phyloP scores from a whole-genome alignment of 64 coral and sea anemone species.

The Stichodactyla mertensii region DNA sequence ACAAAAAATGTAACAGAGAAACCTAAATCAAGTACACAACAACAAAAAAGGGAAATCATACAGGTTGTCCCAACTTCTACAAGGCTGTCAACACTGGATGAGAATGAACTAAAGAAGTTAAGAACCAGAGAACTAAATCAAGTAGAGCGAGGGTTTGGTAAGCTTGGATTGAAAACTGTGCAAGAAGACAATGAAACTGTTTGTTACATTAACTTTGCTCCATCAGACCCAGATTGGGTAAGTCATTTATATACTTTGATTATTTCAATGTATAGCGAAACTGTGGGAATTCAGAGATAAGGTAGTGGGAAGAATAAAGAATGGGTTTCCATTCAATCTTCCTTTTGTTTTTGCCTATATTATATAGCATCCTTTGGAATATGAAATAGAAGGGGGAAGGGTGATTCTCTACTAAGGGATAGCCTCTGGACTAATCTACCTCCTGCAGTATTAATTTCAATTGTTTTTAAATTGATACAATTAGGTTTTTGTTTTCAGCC shows the following conservation, averaged over 20 bases:
- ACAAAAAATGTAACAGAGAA: not conserved
- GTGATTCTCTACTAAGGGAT: too few relatives aligned
- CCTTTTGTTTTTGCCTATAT: too few relatives aligned
- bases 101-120: conserved; percentile 36
- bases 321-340: too few relatives aligned
- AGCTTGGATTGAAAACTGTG: conserved; percentile 35
- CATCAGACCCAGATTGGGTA: conserved; percentile 91
- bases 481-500: conserved; percentile 48
- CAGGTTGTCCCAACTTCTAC: conserved; percentile 14
- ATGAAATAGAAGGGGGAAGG: too few relatives aligned
- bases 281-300: not conserved
- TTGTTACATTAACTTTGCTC: conserved; percentile 52
- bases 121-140: conserved; percentile 64
- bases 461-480: not conserved
- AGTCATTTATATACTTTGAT: not conserved
- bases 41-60: not conserved
- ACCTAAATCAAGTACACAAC: not conserved
- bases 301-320: too few relatives aligned
- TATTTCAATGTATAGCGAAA: not conserved
- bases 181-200: conserved; percentile 28
- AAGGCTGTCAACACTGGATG: conserved; percentile 39
- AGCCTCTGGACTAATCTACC: not conserved
- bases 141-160: conserved; percentile 58
- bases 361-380: too few relatives aligned
- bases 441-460: too few relatives aligned